Conservation (phyloP, 2,797 vertebrate species). For the Pteronotus mesoamericanus region DNA sequence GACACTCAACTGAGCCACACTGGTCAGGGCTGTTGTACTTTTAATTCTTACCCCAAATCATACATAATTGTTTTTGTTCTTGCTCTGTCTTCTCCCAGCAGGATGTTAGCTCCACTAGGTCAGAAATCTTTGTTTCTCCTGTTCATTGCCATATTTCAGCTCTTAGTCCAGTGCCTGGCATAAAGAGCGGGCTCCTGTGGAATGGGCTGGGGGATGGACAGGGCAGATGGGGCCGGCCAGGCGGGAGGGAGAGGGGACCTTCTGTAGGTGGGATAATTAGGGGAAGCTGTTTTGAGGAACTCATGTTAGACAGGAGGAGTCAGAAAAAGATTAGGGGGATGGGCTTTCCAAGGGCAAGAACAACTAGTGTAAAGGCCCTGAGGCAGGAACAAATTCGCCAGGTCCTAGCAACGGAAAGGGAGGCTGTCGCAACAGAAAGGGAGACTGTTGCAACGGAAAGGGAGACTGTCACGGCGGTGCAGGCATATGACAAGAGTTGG, state of each 20-base stretch:
- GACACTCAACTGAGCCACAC: too few species aligned
- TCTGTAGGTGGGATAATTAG: background rate
- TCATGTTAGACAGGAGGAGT: background rate
- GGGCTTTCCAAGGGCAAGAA: background rate
- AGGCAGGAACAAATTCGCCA: background rate
- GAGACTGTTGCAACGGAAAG: too few species aligned
- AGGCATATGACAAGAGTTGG: background rate
- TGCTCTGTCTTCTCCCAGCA: background rate
- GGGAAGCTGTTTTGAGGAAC: background rate
- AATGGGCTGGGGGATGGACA: rapidly evolving
- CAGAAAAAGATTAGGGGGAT: background rate
- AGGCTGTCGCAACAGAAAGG: background rate
- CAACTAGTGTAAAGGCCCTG: background rate
- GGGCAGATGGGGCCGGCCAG: background rate
- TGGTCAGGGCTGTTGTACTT: background rate
- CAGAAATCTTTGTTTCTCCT: background rate
- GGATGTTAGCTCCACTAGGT: background rate
- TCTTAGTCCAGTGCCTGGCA: background rate
- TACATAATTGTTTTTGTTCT: background rate
- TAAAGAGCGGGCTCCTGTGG: background rate
- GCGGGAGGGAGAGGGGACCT: too few species aligned
- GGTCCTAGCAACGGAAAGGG: background rate
- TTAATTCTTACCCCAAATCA: background rate
- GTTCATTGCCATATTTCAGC: background rate
- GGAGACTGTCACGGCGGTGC: background rate